These are phyloP conservation scores for Heliconius ismenius DNA, from an alignment of 2,888 invertebrate species.

Conservation along the genomic window DNA sequence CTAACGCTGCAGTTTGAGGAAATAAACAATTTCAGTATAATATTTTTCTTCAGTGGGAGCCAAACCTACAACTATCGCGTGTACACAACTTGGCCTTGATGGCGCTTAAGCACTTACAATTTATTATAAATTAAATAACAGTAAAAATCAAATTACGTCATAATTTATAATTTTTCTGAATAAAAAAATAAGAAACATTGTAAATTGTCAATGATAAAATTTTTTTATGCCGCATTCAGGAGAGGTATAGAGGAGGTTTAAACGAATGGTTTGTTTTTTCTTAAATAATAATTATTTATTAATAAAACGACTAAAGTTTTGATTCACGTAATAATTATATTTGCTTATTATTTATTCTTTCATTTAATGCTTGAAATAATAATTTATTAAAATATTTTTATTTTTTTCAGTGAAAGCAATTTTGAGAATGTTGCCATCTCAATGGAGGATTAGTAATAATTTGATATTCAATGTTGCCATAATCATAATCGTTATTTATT, in stretches of 20 bases:
- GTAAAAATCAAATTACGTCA: no score
- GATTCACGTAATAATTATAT: no score
- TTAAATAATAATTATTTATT: background rate
- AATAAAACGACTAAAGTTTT: background rate
- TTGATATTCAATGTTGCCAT: background rate
- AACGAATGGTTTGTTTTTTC: conserved; percentile 19
- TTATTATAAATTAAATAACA: no score
- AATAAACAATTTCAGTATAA: no score
- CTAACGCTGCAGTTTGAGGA: no score
- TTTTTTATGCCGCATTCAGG: conserved; percentile 35
- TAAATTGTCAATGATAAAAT: no score
- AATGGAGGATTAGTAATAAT: background rate
- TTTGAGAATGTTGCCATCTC: conserved; percentile 1
- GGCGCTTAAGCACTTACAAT: no score
- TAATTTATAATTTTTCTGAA: no score
- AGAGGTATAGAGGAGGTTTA: conserved; percentile 39
- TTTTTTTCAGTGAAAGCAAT: conserved; percentile 9
- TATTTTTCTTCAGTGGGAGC: no score
- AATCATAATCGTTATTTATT: background rate
- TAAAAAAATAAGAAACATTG: no score
- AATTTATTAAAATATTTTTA: background rate
- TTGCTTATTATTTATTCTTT: background rate
- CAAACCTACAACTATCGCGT: no score
- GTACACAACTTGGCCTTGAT: no score
- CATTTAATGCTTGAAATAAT: background rate